Percentiles rank a stretch among this genome's conserved stretches.
Evolutionary conservation across 2,888 invertebrate genomes (phyloP).

Genomic region (Tipula unca): DNA sequence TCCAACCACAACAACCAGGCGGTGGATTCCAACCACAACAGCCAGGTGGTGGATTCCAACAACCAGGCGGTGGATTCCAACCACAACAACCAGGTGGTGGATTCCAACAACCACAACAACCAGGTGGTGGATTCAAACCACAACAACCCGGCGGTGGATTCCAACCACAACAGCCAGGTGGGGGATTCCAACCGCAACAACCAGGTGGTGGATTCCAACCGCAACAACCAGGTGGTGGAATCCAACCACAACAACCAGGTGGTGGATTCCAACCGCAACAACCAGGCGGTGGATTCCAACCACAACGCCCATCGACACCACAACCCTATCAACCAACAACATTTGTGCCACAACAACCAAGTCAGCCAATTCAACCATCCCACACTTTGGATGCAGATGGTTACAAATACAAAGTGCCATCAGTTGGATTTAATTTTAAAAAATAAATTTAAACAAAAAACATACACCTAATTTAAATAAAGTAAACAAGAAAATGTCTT

Average conservation of each 20-base stretch:
- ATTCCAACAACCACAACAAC: constrained; percentile 24
- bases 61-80: constrained; percentile 19
- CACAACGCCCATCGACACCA: background rate
- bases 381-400: constrained; percentile 35
- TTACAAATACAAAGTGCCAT: constrained; percentile 39
- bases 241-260: constrained; percentile 23
- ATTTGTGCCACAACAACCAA: constrained; percentile 8
- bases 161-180: constrained; percentile 20
- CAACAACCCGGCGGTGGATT: constrained; percentile 9
- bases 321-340: background rate
- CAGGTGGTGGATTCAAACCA: background rate
- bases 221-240: constrained; percentile 8
- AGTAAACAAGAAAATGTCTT: constrained; percentile 8
- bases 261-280: background rate
- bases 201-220: constrained; percentile 19
- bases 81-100: constrained; percentile 9
- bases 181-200: background rate
- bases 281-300: background rate
- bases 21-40: constrained; percentile 1
- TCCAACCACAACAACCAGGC: constrained; percentile 20
- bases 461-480: constrained; percentile 31
- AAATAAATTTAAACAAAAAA: constrained; percentile 50
- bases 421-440: constrained; percentile 42
- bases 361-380: constrained; percentile 21
- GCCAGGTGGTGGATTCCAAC: constrained; percentile 20